Evolutionary conservation across 1,140 invertebrate genomes (phyloP).

Genomic region (Cecropterus lyciades): DNA sequence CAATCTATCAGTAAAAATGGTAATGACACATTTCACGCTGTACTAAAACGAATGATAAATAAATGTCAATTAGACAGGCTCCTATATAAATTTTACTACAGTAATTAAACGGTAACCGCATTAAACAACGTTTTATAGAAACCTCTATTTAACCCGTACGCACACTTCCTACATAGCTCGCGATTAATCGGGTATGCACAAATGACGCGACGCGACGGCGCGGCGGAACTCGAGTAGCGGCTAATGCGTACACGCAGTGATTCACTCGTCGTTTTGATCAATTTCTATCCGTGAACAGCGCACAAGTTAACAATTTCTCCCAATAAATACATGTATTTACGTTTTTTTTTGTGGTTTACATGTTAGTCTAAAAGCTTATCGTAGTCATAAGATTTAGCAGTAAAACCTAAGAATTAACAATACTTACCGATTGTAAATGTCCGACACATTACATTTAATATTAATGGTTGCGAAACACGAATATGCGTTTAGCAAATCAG

Average conservation of each 20-base stretch:
- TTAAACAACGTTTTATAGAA: not conserved
- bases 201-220: conserved; percentile 14
- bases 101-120: not conserved
- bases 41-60: not conserved
- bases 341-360: too few species aligned
- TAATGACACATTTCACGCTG: not conserved
- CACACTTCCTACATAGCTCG: conserved; percentile 15
- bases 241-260: not conserved
- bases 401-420: too few species aligned
- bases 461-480: too few species aligned
- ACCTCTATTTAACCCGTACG: not conserved
- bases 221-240: conserved; percentile 2
- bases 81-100: not conserved
- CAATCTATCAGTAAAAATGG: too few species aligned
- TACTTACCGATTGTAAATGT: too few species aligned
- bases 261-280: not conserved
- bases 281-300: not conserved
- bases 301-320: too few species aligned
- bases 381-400: too few species aligned
- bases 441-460: too few species aligned
- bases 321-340: too few species aligned
- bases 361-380: too few species aligned
- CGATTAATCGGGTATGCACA: conserved; percentile 17
- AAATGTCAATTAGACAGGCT: not conserved
- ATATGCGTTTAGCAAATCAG: too few species aligned